Evolutionary conservation across 2,113 vertebrate genomes (phyloP).

Genomic region (Neogobius melanostomus): DNA sequence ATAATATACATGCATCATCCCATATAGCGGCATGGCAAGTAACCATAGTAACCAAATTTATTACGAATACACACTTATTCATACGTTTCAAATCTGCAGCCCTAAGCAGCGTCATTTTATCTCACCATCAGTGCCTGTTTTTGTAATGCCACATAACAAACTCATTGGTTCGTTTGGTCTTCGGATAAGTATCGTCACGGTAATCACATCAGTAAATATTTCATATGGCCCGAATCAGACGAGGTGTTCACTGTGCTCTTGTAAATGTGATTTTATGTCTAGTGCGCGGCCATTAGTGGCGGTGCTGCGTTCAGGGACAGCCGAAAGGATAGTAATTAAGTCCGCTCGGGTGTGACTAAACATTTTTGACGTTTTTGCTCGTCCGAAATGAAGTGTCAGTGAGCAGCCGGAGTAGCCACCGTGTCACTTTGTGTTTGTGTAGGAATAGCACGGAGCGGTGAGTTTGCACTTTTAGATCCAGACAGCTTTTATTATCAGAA

Average conservation of each 20-base stretch:
- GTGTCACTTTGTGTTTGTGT: constrained; percentile 91
- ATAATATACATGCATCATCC: constrained; percentile 4
- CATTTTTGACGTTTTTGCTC: constrained; percentile 98
- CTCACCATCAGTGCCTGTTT: constrained; percentile 32
- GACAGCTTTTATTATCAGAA: constrained; percentile 41
- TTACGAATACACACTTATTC: constrained; percentile 3
- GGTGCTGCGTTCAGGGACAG: constrained; percentile 83
- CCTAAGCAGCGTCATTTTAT: constrained; percentile 23
- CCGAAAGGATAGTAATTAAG: constrained; percentile 96
- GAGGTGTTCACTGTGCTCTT: constrained; percentile 92
- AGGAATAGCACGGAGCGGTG: constrained; percentile 75
- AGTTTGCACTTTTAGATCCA: constrained; percentile 58
- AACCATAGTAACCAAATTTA: constrained; percentile 5
- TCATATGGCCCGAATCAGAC: constrained; percentile 97
- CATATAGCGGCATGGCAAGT: not conserved
- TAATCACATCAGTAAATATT: constrained; percentile 98
- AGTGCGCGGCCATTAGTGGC: constrained; percentile 93
- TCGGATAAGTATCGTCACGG: constrained; percentile 83
- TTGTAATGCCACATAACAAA: constrained; percentile 33
- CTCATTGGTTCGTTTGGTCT: constrained; percentile 28
- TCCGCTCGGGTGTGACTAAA: constrained; percentile 97
- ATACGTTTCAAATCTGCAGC: constrained; percentile 15
- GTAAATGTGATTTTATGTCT: constrained; percentile 98
- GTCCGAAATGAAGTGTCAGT: constrained; percentile 97
- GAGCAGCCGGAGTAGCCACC: constrained; percentile 90